These are phyloP conservation scores for Gambusia yucatana DNA, from an alignment of 2,797 vertebrate species.

Conservation along the genomic window DNA sequence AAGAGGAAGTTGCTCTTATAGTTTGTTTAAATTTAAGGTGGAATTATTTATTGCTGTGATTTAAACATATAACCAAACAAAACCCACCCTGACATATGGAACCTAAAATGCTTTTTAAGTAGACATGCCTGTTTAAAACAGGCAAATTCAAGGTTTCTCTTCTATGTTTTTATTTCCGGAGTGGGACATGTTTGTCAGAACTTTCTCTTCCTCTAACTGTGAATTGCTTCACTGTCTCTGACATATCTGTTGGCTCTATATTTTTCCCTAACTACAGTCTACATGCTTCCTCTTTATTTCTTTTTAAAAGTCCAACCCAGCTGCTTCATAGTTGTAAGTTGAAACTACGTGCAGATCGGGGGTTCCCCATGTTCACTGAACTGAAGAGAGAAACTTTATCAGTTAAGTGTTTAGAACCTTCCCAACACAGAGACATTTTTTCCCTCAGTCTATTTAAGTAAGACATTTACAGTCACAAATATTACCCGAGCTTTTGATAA, in stretches of 20 bases:
- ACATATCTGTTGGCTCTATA: neutral
- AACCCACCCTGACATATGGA: neutral
- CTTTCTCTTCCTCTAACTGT: neutral
- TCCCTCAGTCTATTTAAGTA: neutral
- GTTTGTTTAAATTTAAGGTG: neutral
- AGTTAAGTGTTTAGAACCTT: neutral
- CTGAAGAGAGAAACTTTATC: neutral
- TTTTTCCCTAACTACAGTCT: neutral
- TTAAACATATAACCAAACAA: neutral
- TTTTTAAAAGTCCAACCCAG: neutral
- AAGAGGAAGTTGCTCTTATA: neutral
- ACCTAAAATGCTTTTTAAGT: neutral
- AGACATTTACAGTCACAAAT: neutral
- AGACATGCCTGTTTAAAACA: neutral
- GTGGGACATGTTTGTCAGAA: neutral
- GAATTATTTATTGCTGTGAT: neutral
- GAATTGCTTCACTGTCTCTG: neutral
- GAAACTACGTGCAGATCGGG: neutral
- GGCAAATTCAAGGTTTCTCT: neutral
- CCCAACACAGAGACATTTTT: neutral
- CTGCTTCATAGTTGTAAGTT: neutral
- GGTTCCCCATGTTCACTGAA: neutral
- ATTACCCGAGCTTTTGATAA: neutral
- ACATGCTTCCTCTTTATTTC: conserved; percentile 23
- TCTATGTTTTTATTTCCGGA: neutral